These are phyloP conservation scores for Orbicella faveolata DNA, from an alignment of 64 coral and sea anemone genomes.

Conservation along the genomic window DNA sequence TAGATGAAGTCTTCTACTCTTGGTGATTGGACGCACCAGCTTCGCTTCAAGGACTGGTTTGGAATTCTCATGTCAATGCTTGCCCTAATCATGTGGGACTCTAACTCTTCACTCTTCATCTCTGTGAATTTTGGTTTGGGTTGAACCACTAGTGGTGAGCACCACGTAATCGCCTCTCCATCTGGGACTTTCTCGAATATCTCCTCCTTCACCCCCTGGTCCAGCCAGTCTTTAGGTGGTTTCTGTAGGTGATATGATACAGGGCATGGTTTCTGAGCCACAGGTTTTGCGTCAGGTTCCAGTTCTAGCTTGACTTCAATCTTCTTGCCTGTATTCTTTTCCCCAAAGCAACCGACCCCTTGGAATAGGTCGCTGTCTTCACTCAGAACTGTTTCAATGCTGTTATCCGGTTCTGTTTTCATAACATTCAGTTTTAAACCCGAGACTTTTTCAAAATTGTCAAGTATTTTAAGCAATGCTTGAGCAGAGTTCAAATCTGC, in stretches of 20 bases:
- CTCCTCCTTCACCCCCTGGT: conserved; percentile 29
- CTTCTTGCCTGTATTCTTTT: too few relatives aligned
- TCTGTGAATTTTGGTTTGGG: conserved; percentile 63
- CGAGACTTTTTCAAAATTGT: too few relatives aligned
- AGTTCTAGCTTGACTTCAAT: too few relatives aligned
- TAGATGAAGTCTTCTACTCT: conserved; percentile 64
- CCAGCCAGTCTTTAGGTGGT: conserved; percentile 56
- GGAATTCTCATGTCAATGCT: conserved; percentile 76
- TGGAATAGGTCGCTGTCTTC: too few relatives aligned
- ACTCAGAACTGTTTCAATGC: too few relatives aligned
- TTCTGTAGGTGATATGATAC: conserved; percentile 53
- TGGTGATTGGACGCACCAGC: conserved; percentile 53
- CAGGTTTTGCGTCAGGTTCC: too few relatives aligned
- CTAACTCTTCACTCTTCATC: conserved; percentile 42
- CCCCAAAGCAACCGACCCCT: not conserved
- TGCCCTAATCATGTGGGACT: conserved; percentile 67
- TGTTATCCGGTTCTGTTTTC: too few relatives aligned
- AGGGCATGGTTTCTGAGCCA: conserved; percentile 35
- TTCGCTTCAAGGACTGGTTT: conserved; percentile 52
- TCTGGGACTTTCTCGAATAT: conserved; percentile 64
- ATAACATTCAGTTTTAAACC: too few relatives aligned
- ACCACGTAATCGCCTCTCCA: conserved; percentile 53
- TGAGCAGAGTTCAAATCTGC: too few relatives aligned
- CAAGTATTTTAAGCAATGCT: too few relatives aligned
- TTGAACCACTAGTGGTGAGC: conserved; percentile 54